Conservation (phyloP, 2,797 vertebrate species). For the Picus viridis region DNA sequence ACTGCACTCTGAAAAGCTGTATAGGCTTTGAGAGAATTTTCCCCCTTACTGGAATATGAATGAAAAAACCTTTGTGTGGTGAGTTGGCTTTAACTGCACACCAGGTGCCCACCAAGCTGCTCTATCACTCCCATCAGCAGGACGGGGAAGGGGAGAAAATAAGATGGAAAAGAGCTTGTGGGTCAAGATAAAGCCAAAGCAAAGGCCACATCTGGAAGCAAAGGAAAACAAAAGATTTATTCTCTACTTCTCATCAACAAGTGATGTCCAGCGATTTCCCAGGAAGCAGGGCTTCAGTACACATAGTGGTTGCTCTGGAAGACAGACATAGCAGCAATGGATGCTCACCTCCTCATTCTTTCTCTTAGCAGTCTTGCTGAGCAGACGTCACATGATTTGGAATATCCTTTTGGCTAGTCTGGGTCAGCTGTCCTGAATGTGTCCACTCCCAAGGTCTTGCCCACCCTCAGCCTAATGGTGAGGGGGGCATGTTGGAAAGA, state of each 20-base stretch:
- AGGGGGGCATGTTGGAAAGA: not conserved
- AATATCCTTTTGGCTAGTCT: not conserved
- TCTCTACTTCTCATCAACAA: too few species aligned
- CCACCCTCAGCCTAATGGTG: too few species aligned
- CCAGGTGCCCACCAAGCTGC: not conserved
- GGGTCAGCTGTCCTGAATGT: not conserved
- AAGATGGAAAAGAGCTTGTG: not conserved
- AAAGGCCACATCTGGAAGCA: fast-evolving
- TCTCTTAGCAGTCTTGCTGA: not conserved
- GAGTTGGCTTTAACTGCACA: not conserved
- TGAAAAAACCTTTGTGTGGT: not conserved
- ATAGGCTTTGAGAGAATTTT: not conserved
- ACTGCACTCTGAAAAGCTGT: not conserved
- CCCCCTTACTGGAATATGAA: not conserved
- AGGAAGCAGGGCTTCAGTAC: too few species aligned
- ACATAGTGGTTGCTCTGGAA: not conserved
- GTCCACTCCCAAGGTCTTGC: too few species aligned
- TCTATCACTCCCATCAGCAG: not conserved
- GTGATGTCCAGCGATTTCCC: too few species aligned
- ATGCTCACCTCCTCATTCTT: too few species aligned
- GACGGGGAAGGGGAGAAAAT: not conserved
- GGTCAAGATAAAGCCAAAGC: not conserved
- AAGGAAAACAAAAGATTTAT: not conserved
- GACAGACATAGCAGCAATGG: not conserved
- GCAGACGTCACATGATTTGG: not conserved